phyloP scores from a whole-genome alignment of 2,113 vertebrate species.

The Theropithecus gelada region DNA sequence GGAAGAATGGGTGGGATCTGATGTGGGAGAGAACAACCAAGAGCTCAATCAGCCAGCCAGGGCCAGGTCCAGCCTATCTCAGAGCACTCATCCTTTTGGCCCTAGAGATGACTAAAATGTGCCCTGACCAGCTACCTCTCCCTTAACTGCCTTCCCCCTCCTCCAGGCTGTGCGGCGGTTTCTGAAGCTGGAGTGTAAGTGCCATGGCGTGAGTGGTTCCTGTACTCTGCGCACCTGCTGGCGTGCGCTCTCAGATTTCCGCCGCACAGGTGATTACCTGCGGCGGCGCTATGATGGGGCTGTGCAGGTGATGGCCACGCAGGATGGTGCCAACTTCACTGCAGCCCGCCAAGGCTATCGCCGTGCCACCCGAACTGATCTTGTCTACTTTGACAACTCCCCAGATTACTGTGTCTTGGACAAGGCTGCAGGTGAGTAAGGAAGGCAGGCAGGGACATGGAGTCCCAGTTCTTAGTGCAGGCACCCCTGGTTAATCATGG shows the following conservation, averaged over 20 bases:
- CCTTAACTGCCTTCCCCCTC: background rate
- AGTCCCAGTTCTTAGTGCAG: background rate
- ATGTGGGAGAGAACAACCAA: background rate
- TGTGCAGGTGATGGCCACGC: constrained; percentile 97
- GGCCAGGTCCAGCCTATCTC: background rate
- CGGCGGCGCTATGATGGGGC: constrained; percentile 96
- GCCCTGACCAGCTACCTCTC: background rate
- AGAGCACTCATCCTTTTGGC: background rate
- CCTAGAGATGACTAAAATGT: background rate
- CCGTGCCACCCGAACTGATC: constrained; percentile 95
- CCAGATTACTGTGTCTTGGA: constrained; percentile 98
- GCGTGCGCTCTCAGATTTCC: constrained; percentile 97
- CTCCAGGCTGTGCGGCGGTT: constrained; percentile 96
- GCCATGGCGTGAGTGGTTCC: constrained; percentile 97
- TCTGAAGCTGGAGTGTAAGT: constrained; percentile 98
- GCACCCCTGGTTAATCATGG: background rate
- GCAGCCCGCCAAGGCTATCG: constrained; percentile 97
- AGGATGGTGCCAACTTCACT: constrained; percentile 95
- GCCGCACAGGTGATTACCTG: constrained; percentile 96
- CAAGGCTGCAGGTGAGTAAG: constrained; percentile 94
- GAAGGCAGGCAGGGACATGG: background rate
- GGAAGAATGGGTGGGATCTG: background rate
- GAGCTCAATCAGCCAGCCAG: background rate
- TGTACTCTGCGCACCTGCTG: constrained; percentile 98
- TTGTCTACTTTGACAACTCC: constrained; percentile 99